Evolutionary conservation across 2,113 vertebrate species (phyloP).

Genomic region (Stigmatopora argus): DNA sequence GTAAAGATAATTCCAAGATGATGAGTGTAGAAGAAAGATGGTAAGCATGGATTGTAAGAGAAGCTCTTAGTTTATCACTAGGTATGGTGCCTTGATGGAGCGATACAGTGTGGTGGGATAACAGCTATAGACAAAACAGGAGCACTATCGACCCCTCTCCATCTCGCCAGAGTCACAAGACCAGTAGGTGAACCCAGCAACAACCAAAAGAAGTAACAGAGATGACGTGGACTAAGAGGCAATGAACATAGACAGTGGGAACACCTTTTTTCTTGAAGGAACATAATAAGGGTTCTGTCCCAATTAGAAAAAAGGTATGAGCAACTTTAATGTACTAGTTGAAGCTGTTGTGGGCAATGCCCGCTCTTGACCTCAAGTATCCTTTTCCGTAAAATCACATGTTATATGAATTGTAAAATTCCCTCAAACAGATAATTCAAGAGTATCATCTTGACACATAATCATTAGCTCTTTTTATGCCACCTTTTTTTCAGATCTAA

Average conservation of each 20-base stretch:
- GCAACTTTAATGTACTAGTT: not conserved
- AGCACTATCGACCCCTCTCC: conserved; percentile 40
- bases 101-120: conserved; percentile 53
- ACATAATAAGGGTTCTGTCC: no score
- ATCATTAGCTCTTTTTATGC: not conserved
- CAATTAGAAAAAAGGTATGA: not conserved
- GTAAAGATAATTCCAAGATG: conserved; percentile 19
- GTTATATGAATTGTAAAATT: not conserved
- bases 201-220: conserved; percentile 4
- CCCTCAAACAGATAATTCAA: not conserved
- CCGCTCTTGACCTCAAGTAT: not conserved
- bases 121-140: conserved; percentile 69
- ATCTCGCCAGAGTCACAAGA: conserved; percentile 43
- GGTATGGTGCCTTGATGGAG: conserved; percentile 58
- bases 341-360: not conserved
- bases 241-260: conserved; percentile 10
- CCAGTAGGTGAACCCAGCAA: conserved; percentile 24
- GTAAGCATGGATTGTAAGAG: conserved; percentile 28
- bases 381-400: not conserved
- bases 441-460: not conserved
- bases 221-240: conserved; percentile 5
- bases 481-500: no score
- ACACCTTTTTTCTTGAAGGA: conserved; percentile 2
- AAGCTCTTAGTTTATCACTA: conserved; percentile 53
- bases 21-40: conserved; percentile 10